Percentiles rank a stretch among this genome's conserved stretches.
phyloP scores from a whole-genome alignment of 2,113 vertebrate genomes.

The Hemichromis elongatus region DNA sequence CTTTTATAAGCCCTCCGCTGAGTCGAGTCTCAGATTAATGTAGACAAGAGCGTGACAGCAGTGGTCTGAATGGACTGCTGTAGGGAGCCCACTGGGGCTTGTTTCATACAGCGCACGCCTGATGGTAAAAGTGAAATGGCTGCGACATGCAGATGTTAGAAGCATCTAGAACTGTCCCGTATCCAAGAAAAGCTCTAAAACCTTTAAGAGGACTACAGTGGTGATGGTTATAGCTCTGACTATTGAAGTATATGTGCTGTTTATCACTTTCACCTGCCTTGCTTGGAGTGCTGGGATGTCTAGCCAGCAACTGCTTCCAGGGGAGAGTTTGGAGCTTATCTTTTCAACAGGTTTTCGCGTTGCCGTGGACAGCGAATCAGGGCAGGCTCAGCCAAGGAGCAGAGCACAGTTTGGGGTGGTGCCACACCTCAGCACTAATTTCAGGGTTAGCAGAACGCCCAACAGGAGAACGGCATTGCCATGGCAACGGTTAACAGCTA shows the following conservation, averaged over 20 bases:
- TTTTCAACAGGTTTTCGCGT: slow-evolving; percentile 54
- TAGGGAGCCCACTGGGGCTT: slow-evolving; percentile 49
- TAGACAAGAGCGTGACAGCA: slow-evolving; percentile 46
- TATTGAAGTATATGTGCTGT: slow-evolving; percentile 41
- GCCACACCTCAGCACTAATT: slow-evolving; percentile 77
- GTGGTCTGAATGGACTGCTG: slow-evolving; percentile 59
- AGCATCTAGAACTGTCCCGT: slow-evolving; percentile 35
- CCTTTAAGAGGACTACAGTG: slow-evolving; percentile 36
- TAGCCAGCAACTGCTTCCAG: slow-evolving; percentile 9
- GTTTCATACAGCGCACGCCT: slow-evolving; percentile 35
- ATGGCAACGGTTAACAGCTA: slow-evolving; percentile 71
- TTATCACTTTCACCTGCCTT: slow-evolving; percentile 54
- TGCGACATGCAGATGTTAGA: slow-evolving; percentile 66
- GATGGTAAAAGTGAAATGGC: slow-evolving; percentile 62
- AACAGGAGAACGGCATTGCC: slow-evolving; percentile 68
- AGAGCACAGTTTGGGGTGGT: slow-evolving; percentile 68
- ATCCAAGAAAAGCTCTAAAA: slow-evolving; percentile 52
- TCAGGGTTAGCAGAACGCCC: slow-evolving; percentile 76
- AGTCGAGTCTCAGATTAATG: slow-evolving; percentile 49
- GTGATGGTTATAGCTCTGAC: slow-evolving; percentile 40
- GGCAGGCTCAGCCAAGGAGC: slow-evolving; percentile 35
- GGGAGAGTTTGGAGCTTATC: slow-evolving; percentile 50
- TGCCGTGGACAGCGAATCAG: slow-evolving; percentile 52
- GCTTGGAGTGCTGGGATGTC: slow-evolving; percentile 1
- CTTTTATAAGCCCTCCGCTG: slow-evolving; percentile 51